These are phyloP conservation scores for Hydrolagus affinis DNA, from an alignment of 2,113 vertebrate genomes.

Conservation along the genomic window DNA sequence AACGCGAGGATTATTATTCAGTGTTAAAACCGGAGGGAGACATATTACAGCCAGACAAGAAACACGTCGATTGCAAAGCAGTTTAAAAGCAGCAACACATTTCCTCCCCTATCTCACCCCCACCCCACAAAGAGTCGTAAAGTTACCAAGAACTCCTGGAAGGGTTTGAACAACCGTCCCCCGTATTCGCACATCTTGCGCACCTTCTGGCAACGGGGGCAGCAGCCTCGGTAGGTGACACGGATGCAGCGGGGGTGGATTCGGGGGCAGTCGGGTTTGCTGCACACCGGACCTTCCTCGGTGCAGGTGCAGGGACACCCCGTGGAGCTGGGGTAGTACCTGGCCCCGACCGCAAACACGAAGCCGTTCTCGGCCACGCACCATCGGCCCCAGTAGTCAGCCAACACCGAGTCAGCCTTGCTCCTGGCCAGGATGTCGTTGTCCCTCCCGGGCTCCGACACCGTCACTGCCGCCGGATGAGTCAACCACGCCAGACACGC, in stretches of 20 bases:
- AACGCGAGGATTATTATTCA: too few species aligned
- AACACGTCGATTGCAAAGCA: background rate
- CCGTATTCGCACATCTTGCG: conserved; percentile 55
- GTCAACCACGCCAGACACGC: background rate
- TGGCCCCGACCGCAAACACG: conserved; percentile 57
- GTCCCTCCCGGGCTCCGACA: background rate
- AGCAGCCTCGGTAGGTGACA: conserved; percentile 53
- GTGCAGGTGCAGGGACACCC: conserved; percentile 66
- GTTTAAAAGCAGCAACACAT: background rate
- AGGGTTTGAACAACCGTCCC: conserved; percentile 53
- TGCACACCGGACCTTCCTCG: conserved; percentile 57
- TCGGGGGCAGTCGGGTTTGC: conserved; percentile 56
- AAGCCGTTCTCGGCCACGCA: conserved; percentile 63
- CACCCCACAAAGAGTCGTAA: background rate
- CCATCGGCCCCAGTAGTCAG: conserved; percentile 63
- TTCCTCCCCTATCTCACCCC: too few species aligned
- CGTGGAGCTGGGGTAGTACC: conserved; percentile 52
- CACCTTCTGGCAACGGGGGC: conserved; percentile 59
- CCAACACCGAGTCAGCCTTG: conserved; percentile 58
- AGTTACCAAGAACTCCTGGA: conserved; percentile 66
- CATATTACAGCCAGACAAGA: background rate
- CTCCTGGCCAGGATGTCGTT: conserved; percentile 36
- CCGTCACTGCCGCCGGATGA: too few species aligned
- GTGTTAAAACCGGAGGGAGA: too few species aligned
- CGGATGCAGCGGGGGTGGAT: conserved; percentile 61